phyloP scores from a whole-genome alignment of 2,888 invertebrate genomes.

The Esperia sulphurella region DNA sequence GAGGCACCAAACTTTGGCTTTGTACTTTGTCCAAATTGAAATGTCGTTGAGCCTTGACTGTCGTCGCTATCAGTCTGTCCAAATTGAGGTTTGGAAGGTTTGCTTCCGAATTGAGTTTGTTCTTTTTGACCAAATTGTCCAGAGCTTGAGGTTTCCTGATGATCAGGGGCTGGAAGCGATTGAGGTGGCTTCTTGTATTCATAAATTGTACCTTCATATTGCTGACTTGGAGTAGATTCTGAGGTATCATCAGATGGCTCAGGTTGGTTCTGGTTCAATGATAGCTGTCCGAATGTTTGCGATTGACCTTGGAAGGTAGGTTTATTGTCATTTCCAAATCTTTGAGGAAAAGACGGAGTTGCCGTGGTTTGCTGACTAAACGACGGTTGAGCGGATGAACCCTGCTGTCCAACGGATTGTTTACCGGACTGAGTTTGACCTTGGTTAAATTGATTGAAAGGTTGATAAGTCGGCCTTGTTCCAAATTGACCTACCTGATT shows the following conservation, averaged over 20 bases:
- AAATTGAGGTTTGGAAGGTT: slow-evolving; percentile 10
- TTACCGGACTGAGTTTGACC: slow-evolving; percentile 2
- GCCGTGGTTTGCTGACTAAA: slow-evolving; percentile 5
- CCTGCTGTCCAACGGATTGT: slow-evolving; percentile 2
- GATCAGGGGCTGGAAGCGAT: slow-evolving; percentile 27
- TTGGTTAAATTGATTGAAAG: slow-evolving; percentile 2
- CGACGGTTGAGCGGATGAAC: not conserved
- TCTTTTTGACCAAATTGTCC: slow-evolving; percentile 15
- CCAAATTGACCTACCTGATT: slow-evolving; percentile 14
- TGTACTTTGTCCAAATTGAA: not conserved
- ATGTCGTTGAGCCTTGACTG: slow-evolving; percentile 10
- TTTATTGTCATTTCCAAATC: not conserved
- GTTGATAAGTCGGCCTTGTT: slow-evolving; percentile 9
- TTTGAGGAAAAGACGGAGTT: slow-evolving; percentile 2
- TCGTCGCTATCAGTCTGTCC: slow-evolving; percentile 12
- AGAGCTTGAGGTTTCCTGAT: slow-evolving; percentile 13
- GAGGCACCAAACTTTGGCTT: slow-evolving; percentile 21
- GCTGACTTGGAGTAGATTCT: slow-evolving; percentile 23
- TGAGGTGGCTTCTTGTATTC: slow-evolving; percentile 53
- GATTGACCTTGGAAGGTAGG: slow-evolving; percentile 7
- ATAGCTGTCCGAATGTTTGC: slow-evolving; percentile 12
- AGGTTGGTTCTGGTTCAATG: slow-evolving; percentile 13
- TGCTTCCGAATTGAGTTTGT: slow-evolving; percentile 6
- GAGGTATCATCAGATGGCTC: slow-evolving; percentile 8
- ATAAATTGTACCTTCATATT: slow-evolving; percentile 44